phyloP scores from a whole-genome alignment of 2,888 invertebrate genomes.

The Lepetodrilus schrolli region DNA sequence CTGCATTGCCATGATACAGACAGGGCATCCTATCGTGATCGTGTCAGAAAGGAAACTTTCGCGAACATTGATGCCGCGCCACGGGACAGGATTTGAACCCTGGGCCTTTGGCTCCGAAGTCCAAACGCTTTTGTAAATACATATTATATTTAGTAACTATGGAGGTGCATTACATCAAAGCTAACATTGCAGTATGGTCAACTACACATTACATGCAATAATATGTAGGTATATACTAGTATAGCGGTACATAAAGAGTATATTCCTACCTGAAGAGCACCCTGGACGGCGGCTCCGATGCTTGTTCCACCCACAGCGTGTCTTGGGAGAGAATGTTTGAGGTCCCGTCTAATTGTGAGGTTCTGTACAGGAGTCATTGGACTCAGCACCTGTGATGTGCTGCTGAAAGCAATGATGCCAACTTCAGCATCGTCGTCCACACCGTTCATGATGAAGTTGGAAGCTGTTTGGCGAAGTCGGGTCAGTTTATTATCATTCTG shows the following conservation, averaged over 20 bases:
- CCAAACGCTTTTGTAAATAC: too few species aligned
- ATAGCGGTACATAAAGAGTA: neutral
- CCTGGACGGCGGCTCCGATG: slow-evolving; percentile 33
- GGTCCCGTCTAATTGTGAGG: slow-evolving; percentile 12
- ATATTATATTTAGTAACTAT: too few species aligned
- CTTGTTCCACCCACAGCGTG: slow-evolving; percentile 33
- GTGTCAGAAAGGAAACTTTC: too few species aligned
- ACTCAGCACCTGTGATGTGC: slow-evolving; percentile 18
- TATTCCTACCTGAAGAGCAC: slow-evolving; percentile 34
- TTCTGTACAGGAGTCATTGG: slow-evolving; percentile 27
- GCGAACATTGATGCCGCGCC: too few species aligned
- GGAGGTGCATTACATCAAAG: too few species aligned
- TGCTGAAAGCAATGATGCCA: slow-evolving; percentile 36
- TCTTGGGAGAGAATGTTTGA: slow-evolving; percentile 30
- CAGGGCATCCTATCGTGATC: too few species aligned
- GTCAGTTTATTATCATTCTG: slow-evolving; percentile 39
- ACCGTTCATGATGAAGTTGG: slow-evolving; percentile 40
- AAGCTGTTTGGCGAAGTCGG: slow-evolving; percentile 40
- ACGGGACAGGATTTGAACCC: too few species aligned
- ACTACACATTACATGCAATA: too few species aligned
- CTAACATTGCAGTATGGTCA: too few species aligned
- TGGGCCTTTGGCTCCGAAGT: too few species aligned
- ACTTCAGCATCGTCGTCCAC: slow-evolving; percentile 31
- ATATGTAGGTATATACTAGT: too few species aligned
- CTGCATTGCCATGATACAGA: too few species aligned